Conservation (phyloP, 2,797 vertebrate species). For the Rhinatrema bivittatum region DNA sequence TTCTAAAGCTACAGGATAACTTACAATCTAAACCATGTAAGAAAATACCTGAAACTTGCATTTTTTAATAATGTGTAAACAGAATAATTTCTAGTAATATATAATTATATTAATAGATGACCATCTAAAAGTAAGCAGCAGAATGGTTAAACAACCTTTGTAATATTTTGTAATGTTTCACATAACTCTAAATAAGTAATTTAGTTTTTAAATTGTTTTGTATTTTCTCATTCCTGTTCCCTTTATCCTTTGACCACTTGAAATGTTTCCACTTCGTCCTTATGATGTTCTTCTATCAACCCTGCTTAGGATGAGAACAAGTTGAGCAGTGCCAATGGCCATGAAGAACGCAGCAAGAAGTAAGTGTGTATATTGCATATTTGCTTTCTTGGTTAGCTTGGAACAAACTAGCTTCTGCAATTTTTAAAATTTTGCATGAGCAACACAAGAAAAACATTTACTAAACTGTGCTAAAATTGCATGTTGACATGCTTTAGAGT, state of each 20-base stretch:
- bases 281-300: slow-evolving; percentile 97
- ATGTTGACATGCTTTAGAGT: no score
- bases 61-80: slow-evolving; percentile 35
- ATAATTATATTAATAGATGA: slow-evolving; percentile 41
- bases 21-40: slow-evolving; percentile 54
- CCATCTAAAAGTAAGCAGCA: slow-evolving; percentile 61
- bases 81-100: slow-evolving; percentile 30
- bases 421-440: no score
- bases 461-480: no score
- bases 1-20: slow-evolving; percentile 57
- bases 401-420: no score
- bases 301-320: slow-evolving; percentile 98
- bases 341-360: slow-evolving; percentile 89
- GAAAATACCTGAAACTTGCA: slow-evolving; percentile 50
- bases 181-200: slow-evolving; percentile 54
- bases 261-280: slow-evolving; percentile 96
- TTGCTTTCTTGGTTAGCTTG: not conserved
- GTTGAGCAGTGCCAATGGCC: slow-evolving; percentile 82
- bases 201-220: slow-evolving; percentile 82
- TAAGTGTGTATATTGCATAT: no score
- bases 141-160: slow-evolving; percentile 67
- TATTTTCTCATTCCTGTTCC: slow-evolving; percentile 93
- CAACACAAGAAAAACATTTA: no score
- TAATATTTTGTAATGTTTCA: slow-evolving; percentile 61
- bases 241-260: slow-evolving; percentile 90